Percentiles rank a stretch among this genome's conserved stretches.
These are phyloP conservation scores for Drosophila takahashii DNA, from an alignment of 1,140 invertebrate species.

Conservation along the genomic window DNA sequence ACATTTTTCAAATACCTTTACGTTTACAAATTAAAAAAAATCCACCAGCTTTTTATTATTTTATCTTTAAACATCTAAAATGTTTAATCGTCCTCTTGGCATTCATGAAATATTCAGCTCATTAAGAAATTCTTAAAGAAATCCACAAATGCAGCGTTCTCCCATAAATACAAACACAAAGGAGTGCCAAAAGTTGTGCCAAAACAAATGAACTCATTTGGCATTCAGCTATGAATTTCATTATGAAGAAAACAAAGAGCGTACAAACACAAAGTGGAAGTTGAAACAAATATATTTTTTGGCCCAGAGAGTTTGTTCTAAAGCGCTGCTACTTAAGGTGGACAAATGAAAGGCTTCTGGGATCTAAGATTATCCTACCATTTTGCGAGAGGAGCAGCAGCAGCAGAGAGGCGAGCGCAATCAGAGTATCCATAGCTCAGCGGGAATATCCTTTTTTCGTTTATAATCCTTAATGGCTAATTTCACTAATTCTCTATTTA, in stretches of 20 bases:
- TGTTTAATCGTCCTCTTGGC: neutral
- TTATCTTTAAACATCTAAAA: neutral
- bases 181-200: constrained; percentile 26
- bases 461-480: constrained; percentile 58
- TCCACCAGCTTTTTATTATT: no score
- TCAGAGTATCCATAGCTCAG: constrained; percentile 63
- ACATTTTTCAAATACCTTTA: no score
- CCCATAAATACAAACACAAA: constrained; percentile 17
- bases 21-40: no score
- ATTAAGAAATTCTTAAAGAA: neutral
- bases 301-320: constrained; percentile 4
- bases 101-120: neutral
- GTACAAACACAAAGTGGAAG: constrained; percentile 3
- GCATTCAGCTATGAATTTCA: constrained; percentile 48
- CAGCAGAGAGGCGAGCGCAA: constrained; percentile 50
- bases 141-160: neutral
- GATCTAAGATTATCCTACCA: constrained; percentile 49
- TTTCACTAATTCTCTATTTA: constrained; percentile 23
- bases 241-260: constrained; percentile 34
- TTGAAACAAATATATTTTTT: constrained; percentile 29
- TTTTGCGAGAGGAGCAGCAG: constrained; percentile 49
- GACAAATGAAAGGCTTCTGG: constrained; percentile 4
- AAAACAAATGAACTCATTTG: constrained; percentile 49
- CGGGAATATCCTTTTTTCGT: constrained; percentile 32
- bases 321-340: constrained; percentile 1